Evolutionary conservation across 1,140 invertebrate genomes (phyloP), one percentile per base, ranked within the genome.

Genomic region (Bilobella aurantiaca): DNA sequence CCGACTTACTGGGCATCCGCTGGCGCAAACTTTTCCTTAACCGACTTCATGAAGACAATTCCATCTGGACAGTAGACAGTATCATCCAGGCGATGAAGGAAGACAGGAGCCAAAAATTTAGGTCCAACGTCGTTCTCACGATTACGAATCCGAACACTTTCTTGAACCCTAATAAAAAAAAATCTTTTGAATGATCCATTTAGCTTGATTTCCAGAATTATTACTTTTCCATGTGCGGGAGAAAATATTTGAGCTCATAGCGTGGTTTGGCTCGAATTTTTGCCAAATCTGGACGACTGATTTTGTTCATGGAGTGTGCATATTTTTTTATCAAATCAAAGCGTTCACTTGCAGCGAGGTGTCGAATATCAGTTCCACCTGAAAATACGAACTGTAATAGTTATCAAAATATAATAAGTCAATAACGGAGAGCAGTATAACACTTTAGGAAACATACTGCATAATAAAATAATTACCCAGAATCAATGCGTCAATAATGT

Each of bases 401-500:
- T n/a, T n/a, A n/a, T n/a, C n/a, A n/a, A 18, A n/a, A n/a, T n/a
- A n/a, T n/a, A n/a, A n/a, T n/a, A n/a, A n/a, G n/a, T n/a, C n/a
- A n/a, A n/a, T n/a, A n/a, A n/a, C n/a, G n/a, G n/a, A 12, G 8
- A 42, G 18, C 34, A 42, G 18, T 12, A 18, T 18, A 8, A 18
- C 8, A n/a, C n/a, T n/a, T n/a, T n/a, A n/a, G n/a, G n/a, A n/a
- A n/a, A n/a, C n/a, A n/a, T n/a, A n/a, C n/a, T n/a, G n/a, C n/a
- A n/a, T n/a, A n/a, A n/a, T n/a, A n/a, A n/a, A n/a, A n/a, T n/a
- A n/a, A 18, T 42, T 42, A 42, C 34, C 34, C 34, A 42, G 18
- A 42, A 62, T 49, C 31, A 74, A 76, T 0, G 86, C 91, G 78
- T 96, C 93, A 25, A 96, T 84, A 3, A 95, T 85, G 77, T 96